A percentile compares a stretch with the other conserved stretches of the same genome.
Conservation (phyloP, 1,140 invertebrate genomes). For the Adelges cooleyi region DNA sequence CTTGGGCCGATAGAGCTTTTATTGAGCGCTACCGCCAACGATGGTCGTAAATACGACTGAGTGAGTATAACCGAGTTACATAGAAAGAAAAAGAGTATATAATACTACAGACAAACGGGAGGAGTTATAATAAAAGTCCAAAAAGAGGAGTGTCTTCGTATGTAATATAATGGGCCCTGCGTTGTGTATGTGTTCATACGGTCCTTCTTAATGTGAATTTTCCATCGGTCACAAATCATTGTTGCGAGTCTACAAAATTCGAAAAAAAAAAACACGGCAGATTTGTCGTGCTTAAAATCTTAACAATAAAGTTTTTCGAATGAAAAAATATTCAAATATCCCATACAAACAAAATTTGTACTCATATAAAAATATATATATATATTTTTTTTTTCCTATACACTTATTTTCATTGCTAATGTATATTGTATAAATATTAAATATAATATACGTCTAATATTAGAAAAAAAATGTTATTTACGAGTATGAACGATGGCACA, state of each 20-base stretch:
- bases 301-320: no score
- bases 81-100: constrained; percentile 5
- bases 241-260: not conserved
- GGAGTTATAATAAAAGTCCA: constrained; percentile 27
- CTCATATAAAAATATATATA: no score
- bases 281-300: not conserved
- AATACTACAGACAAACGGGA: not conserved
- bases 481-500: no score
- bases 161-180: constrained; percentile 11
- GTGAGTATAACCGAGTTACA: constrained; percentile 20
- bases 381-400: no score
- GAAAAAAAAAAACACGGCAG: not conserved
- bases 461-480: no score
- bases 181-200: constrained; percentile 1
- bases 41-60: constrained; percentile 20
- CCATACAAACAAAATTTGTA: no score
- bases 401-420: no score
- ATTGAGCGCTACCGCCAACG: not conserved
- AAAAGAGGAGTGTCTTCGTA: constrained; percentile 17
- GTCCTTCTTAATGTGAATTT: constrained; percentile 16
- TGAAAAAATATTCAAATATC: no score
- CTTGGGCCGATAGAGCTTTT: not conserved
- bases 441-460: no score
- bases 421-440: no score
- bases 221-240: constrained; percentile 16